A percentile compares a stretch with the other conserved stretches of the same genome.
These are phyloP conservation scores for Andrena flavipes DNA, from an alignment of 2,888 invertebrate genomes.

Conservation along the genomic window DNA sequence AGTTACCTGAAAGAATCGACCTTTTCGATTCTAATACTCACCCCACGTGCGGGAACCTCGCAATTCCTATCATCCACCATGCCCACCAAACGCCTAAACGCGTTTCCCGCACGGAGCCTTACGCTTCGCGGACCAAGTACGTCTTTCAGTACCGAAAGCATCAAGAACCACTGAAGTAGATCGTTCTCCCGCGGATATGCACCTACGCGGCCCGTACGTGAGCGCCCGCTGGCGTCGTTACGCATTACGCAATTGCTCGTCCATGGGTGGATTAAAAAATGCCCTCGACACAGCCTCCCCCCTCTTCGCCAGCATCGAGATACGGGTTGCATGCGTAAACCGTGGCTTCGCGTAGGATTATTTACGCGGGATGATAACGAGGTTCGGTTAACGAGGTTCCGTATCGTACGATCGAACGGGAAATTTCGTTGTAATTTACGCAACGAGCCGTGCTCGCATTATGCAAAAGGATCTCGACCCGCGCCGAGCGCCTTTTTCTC, in stretches of 20 bases:
- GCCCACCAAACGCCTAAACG: too few species aligned
- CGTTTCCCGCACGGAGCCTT: too few species aligned
- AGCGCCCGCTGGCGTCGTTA: slow-evolving; percentile 3
- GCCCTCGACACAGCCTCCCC: background rate
- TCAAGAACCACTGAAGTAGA: slow-evolving; percentile 21
- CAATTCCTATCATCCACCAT: too few species aligned
- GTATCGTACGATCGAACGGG: slow-evolving; percentile 41
- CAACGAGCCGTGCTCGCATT: slow-evolving; percentile 21
- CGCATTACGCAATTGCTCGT: slow-evolving; percentile 36
- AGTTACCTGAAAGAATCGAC: too few species aligned
- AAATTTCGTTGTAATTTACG: slow-evolving; percentile 39
- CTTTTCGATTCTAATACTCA: too few species aligned
- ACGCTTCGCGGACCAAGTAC: too few species aligned
- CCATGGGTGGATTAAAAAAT: slow-evolving; percentile 29
- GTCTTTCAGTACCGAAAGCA: background rate
- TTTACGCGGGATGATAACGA: slow-evolving; percentile 41
- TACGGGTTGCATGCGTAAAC: slow-evolving; percentile 17
- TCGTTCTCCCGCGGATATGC: slow-evolving; percentile 12
- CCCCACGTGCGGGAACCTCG: too few species aligned
- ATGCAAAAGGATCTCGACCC: slow-evolving; percentile 32
- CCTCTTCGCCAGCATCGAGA: background rate
- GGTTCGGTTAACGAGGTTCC: slow-evolving; percentile 33
- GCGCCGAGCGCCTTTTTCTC: slow-evolving; percentile 11
- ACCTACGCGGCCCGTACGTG: slow-evolving; percentile 23
- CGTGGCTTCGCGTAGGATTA: slow-evolving; percentile 24